Base-by-base conservation (phyloP, 2,113 vertebrate genomes). In the Nematolebias whitei region DNA sequence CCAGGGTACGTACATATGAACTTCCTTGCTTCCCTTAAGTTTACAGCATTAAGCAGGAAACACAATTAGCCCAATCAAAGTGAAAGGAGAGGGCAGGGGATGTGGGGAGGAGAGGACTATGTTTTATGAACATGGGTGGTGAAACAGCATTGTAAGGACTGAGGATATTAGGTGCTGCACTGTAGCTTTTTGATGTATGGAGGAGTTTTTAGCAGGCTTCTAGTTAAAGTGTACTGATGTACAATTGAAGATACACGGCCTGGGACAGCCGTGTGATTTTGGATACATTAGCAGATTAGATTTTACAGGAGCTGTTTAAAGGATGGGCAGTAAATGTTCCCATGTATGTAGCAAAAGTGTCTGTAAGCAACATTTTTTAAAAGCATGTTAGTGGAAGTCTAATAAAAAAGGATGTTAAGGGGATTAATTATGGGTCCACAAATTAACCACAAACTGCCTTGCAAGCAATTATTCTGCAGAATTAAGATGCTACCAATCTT, bases 51-150 rank as follows among this genome's bases (percentile, higher is more conserved):
- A 84, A 86, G 86, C 86, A 89, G 87, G 87, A 91, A 91, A 87
- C 87, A 86, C 85, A 89, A 90, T 91, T 92, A 90, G 86, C 70
- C 81, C 85, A 88, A 90, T 91, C 88, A 92, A 87, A 90, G 87
- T 84, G 82, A 87, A 79, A 88, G 72, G 74, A 76, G 74, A 63
- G 65, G 60, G 29, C 51, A 1, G 20, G 19, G 58, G 44, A 8
- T 7, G 44, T 22, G 55, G 40, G 66, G 70, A 29, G 66, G 73
- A n/a, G 57, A 52, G 56, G 49, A 16, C 45, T 43, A 53, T 5
- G n/a, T 83, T 89, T 88, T 89, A 88, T 88, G 85, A 87, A 90
- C 89, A 86, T 72, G 81, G 88, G 86, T 83, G 89, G 76, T 85
- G 85, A 80, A 81, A 84, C 67, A 82, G 87, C 83, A 85, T 89